Evolutionary conservation across 2,797 vertebrate genomes (phyloP), one percentile per base, ranked within the genome.

Genomic region (Microtus obscurus): DNA sequence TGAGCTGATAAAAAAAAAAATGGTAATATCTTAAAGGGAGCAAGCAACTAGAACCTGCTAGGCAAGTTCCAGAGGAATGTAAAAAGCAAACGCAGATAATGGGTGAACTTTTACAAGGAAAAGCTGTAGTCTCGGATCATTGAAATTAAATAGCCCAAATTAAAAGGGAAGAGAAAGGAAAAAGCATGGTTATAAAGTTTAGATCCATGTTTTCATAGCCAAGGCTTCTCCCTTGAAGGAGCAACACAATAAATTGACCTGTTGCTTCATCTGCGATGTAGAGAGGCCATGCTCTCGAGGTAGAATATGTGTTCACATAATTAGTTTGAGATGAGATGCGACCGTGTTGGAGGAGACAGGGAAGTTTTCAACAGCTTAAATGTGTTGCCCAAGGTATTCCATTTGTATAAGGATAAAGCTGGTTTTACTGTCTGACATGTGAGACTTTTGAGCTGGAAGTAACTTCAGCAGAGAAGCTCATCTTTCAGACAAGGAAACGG

Each of bases 91-190:
- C 65, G 6, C 79, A 69, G 78, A 82, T 34, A 78, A 73, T 69
- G 45, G 17, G 34, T 65, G 45, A 87, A 81, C 37, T 71, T 82
- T 81, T 48, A 76, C 27, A 53, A 91, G 48, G 34, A 81, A 94
- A 74, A 48, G 56, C 69, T 74, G n/a, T 53, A 81, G 43, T 48
- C 69, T 79, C 9, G n/a, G 25, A 76, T 88, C 69, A 82, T 19
- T 91, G 45, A 95, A 82, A 43, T 87, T 82, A 81, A 95, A 88
- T 37, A 51, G n/a, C 40, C 74, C 56, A 89, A 63, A 89, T 74
- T 88, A 31, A 43, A 71, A 40, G 23, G 10, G 16, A 27, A 77
- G 37, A 59, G 23, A 89, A 59, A 27, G 1, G 3, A 74, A 73
- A 86, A 51, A 27, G n/a, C 14, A 81, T 87, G 67, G 31, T 27